phyloP scores from a whole-genome alignment of 2,797 vertebrate genomes.

The Danio jaintianensis region DNA sequence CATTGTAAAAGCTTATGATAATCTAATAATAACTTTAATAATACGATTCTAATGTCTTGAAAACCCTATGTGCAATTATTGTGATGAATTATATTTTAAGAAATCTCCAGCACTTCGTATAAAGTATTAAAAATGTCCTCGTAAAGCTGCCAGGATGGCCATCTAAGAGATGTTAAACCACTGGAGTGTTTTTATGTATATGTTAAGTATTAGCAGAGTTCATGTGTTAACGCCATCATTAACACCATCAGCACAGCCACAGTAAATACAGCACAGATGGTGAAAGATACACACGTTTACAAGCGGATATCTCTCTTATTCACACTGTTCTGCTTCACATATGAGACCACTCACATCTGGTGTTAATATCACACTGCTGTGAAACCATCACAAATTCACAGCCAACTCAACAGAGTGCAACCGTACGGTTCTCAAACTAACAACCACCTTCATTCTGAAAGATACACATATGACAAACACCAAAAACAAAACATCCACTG shows the following conservation, averaged over 20 bases:
- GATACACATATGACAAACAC: background rate
- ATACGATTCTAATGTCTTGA: too few relatives aligned
- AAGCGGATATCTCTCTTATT: background rate
- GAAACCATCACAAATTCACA: background rate
- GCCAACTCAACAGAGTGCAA: background rate
- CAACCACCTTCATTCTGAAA: background rate
- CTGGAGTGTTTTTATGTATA: conserved; percentile 8
- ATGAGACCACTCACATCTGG: background rate
- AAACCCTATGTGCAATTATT: too few relatives aligned
- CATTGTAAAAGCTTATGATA: too few relatives aligned
- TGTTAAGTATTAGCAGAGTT: background rate
- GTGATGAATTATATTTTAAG: too few relatives aligned
- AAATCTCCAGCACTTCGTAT: background rate
- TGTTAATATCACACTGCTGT: background rate
- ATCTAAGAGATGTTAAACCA: background rate
- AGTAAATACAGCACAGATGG: conserved; percentile 53
- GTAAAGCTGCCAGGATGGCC: conserved; percentile 33
- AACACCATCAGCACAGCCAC: conserved; percentile 35
- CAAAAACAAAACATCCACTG: background rate
- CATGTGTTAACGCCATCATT: conserved; percentile 31
- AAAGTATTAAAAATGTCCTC: conserved; percentile 3
- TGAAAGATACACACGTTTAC: conserved; percentile 22
- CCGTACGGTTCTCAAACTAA: background rate
- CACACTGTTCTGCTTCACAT: background rate
- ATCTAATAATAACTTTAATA: too few relatives aligned